Evolutionary conservation across 2,888 invertebrate genomes (phyloP).

Genomic region (Dyspetes luteomarginatus): DNA sequence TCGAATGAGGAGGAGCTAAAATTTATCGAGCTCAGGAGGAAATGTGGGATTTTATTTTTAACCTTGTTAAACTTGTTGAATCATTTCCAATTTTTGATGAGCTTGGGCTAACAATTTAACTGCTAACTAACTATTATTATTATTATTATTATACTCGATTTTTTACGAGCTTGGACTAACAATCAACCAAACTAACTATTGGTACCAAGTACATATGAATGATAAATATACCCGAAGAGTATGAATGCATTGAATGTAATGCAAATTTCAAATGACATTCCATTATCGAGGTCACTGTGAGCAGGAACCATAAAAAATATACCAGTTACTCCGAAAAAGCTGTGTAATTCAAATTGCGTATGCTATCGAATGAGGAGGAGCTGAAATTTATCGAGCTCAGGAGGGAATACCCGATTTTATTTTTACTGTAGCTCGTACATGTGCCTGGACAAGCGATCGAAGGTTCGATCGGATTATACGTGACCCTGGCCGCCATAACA

Average conservation of each 20-base stretch:
- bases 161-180: no score
- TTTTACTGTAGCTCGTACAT: not conserved
- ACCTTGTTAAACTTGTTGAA: no score
- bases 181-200: no score
- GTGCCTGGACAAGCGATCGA: slow-evolving; percentile 9
- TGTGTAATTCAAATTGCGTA: not conserved
- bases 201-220: no score
- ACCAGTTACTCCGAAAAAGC: not conserved
- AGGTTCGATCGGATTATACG: slow-evolving; percentile 41
- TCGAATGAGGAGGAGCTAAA: not conserved
- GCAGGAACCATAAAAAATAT: not conserved
- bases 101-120: no score
- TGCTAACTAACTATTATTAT: no score
- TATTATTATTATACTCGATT: no score
- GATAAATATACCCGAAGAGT: no score
- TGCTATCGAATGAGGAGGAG: not conserved
- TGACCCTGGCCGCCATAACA: slow-evolving; percentile 29
- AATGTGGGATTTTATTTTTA: slow-evolving; percentile 22
- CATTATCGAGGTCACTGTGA: no score
- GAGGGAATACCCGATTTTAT: slow-evolving; percentile 21
- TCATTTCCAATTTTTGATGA: no score
- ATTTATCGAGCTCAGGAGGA: slow-evolving; percentile 1
- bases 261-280: no score
- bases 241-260: no score
- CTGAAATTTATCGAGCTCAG: slow-evolving; percentile 7